phyloP scores from a whole-genome alignment of 1,140 invertebrate species.

The Stegodyphus dumicola region DNA sequence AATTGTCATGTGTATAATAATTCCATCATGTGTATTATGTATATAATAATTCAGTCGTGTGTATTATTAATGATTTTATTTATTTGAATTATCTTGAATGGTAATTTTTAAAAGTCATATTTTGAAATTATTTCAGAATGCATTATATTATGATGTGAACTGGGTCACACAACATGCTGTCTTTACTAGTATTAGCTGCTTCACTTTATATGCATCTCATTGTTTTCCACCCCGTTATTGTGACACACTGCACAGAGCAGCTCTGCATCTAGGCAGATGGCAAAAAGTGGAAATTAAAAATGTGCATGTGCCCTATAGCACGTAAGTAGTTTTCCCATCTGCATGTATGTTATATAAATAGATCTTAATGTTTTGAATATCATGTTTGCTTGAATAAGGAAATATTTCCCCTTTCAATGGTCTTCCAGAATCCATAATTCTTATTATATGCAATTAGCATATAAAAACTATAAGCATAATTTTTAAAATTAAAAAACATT shows the following conservation, averaged over 20 bases:
- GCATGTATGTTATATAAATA: too few species aligned
- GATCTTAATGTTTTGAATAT: too few species aligned
- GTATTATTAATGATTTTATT: neutral
- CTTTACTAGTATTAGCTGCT: conserved; percentile 84
- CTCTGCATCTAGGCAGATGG: conserved; percentile 91
- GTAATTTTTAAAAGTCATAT: conserved; percentile 54
- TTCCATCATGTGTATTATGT: neutral
- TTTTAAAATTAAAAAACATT: too few species aligned
- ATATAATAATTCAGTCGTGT: neutral
- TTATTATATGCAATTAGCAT: too few species aligned
- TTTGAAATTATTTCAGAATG: conserved; percentile 78
- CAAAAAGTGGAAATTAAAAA: conserved; percentile 77
- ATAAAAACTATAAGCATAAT: too few species aligned
- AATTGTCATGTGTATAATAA: neutral
- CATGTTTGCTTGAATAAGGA: too few species aligned
- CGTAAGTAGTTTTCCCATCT: conserved; percentile 67
- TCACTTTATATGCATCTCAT: conserved; percentile 84
- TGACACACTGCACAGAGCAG: conserved; percentile 88
- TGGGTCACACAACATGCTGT: conserved; percentile 85
- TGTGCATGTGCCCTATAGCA: conserved; percentile 74
- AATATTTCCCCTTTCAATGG: too few species aligned
- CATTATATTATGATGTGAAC: conserved; percentile 85
- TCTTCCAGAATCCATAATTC: too few species aligned
- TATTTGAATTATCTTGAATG: too few species aligned
- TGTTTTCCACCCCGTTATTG: conserved; percentile 82